phyloP scores from a whole-genome alignment of 2,888 invertebrate genomes.

The Temnothorax ravouxi region DNA sequence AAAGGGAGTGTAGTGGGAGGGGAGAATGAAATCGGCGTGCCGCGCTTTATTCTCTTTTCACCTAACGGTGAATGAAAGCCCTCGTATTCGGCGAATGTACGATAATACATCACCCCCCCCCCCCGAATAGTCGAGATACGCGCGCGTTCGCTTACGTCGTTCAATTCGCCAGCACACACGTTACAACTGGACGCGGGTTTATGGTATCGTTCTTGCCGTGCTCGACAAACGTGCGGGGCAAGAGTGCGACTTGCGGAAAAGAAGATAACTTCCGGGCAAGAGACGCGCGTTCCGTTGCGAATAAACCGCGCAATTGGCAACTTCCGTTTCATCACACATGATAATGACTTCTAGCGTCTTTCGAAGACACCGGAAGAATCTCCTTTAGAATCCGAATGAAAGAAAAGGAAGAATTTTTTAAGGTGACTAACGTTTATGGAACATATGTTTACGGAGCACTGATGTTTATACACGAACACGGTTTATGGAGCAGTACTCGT shows the following conservation, averaged over 20 bases:
- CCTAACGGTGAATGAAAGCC: conserved; percentile 24
- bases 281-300: background rate
- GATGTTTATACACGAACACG: background rate
- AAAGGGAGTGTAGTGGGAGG: background rate
- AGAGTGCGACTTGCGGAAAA: background rate
- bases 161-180: background rate
- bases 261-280: background rate
- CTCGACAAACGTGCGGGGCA: background rate
- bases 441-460: background rate
- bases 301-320: background rate
- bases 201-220: background rate
- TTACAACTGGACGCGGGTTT: background rate
- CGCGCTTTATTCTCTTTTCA: conserved; percentile 15
- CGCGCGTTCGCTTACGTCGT: conserved; percentile 9
- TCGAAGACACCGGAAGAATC: background rate
- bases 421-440: background rate
- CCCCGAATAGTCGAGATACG: conserved; percentile 42
- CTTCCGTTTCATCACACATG: background rate
- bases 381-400: background rate
- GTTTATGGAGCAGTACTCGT: background rate
- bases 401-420: background rate
- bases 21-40: conserved; percentile 18
- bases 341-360: background rate
- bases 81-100: background rate
- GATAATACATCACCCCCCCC: conserved; percentile 1